Base-by-base conservation (phyloP, 2,888 invertebrate species). In the Chironomus riparius region DNA sequence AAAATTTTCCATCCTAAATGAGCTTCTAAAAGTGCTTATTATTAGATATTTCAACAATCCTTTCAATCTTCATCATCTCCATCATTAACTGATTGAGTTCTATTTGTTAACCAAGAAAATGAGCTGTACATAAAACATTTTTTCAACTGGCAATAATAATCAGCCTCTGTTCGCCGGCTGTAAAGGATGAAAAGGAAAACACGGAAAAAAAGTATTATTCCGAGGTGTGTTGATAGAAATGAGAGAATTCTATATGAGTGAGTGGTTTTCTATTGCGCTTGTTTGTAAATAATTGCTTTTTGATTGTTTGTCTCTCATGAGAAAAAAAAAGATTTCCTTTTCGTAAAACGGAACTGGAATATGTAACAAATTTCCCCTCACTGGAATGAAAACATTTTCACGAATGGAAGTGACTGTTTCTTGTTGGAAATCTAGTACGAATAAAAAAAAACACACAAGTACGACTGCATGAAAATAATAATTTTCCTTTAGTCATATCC, bases 241-340 rank as follows among this genome's bases (percentile, higher is more conserved):
- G 50, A 56, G 56, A 56, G 18, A 56, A 56, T 56, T 15, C 2
- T 56, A 15, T 56, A 56, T 56, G 56, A 56, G 15, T 15, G 48
- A 70, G 48, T 50, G 56, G 62, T 56, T 70, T 70, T 24, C 50
- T 65, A 38, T 47, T 74, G 74, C 74, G 74, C 74, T 74, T 74
- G 74, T 74, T 74, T 74, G 74, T 68, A 74, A 74, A 68, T 74
- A 74, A 74, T 74, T 74, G 74, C 74, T 74, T 74, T 74, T 74
- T 74, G 74, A 74, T 74, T 74, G 68, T 74, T 38, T 74, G 47
- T 74, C 68, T 68, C 74, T 47, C 65, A 28, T 62, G 62, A 62
- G 65, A 65, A 65, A 13, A 24, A 38, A n/a, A n/a, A n/a, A n/a
- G n/a, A n/a, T n/a, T 68, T 28, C n/a, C 15, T n/a, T 7, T 7